phyloP scores from a whole-genome alignment of 2,113 vertebrate species.

The Hemichromis elongatus region DNA sequence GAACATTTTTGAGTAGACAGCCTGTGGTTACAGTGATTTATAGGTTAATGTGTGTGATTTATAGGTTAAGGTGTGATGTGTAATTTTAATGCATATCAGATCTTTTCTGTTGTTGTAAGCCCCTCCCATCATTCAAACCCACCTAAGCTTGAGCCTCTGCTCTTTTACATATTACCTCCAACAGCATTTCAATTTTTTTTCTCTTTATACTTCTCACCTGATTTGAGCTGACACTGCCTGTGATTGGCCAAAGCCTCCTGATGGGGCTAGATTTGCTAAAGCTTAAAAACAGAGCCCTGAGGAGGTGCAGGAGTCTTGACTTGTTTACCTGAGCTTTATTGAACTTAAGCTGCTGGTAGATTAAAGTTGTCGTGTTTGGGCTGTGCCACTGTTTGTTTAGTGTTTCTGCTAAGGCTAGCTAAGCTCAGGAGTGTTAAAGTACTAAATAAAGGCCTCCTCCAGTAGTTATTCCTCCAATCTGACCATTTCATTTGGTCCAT shows the following conservation, averaged over 20 bases:
- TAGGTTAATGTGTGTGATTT: no score
- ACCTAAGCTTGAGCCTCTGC: background rate
- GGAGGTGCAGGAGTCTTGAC: background rate
- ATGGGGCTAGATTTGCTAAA: background rate
- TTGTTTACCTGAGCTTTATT: background rate
- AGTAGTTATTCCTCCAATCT: background rate
- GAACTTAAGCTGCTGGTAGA: background rate
- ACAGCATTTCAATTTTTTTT: background rate
- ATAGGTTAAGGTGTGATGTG: background rate
- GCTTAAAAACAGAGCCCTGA: background rate
- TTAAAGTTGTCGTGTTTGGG: background rate
- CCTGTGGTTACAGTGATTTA: slow-evolving; percentile 11
- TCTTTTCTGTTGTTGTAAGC: background rate
- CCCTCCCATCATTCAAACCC: background rate
- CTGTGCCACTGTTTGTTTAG: background rate
- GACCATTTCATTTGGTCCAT: background rate
- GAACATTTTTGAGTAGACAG: background rate
- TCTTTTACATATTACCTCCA: background rate
- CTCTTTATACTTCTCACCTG: background rate
- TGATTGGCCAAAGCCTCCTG: background rate
- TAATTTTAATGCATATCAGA: background rate
- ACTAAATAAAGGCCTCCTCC: background rate
- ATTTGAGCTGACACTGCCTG: background rate
- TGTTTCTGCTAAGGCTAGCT: background rate
- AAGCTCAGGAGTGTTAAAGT: background rate